Conservation (phyloP, 1,140 invertebrate genomes). For the Drosophila malerkotliana region DNA sequence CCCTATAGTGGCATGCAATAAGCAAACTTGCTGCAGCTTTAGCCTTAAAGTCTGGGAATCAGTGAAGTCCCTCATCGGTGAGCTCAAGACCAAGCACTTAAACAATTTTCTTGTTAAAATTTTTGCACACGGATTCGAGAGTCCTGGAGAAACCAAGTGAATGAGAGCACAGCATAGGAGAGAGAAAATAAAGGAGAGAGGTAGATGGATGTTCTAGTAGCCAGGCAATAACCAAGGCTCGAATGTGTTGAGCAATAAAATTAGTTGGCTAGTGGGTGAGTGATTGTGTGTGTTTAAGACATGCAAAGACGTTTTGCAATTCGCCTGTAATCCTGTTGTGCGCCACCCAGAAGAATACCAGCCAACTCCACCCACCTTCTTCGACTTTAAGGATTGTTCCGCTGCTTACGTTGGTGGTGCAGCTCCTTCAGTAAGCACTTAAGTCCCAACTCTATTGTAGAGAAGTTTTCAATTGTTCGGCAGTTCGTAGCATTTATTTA, state of each 20-base stretch:
- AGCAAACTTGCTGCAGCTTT: not conserved
- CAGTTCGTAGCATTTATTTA: slow-evolving; percentile 74
- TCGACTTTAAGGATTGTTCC: slow-evolving; percentile 65
- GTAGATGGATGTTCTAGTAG: slow-evolving; percentile 1
- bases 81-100: slow-evolving; percentile 61
- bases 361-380: slow-evolving; percentile 13
- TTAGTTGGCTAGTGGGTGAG: slow-evolving; percentile 53
- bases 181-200: not conserved
- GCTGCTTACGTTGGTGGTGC: slow-evolving; percentile 25
- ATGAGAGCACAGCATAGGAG: not conserved
- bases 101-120: slow-evolving; percentile 75
- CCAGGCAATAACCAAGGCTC: slow-evolving; percentile 36
- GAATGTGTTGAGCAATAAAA: slow-evolving; percentile 77
- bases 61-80: slow-evolving; percentile 31
- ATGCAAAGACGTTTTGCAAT: slow-evolving; percentile 79
- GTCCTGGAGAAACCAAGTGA: not conserved
- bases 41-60: slow-evolving; percentile 11
- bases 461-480: slow-evolving; percentile 77
- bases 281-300: slow-evolving; percentile 33
- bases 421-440: slow-evolving; percentile 70
- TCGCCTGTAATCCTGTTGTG: slow-evolving; percentile 70
- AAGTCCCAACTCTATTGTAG: slow-evolving; percentile 65
- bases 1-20: too few species aligned
- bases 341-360: slow-evolving; percentile 8
- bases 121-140: slow-evolving; percentile 40